Percentiles rank a stretch among this genome's conserved stretches.
These are phyloP conservation scores for Leptinotarsa peninsularis DNA, from an alignment of 2,888 invertebrate species.

Conservation along the genomic window DNA sequence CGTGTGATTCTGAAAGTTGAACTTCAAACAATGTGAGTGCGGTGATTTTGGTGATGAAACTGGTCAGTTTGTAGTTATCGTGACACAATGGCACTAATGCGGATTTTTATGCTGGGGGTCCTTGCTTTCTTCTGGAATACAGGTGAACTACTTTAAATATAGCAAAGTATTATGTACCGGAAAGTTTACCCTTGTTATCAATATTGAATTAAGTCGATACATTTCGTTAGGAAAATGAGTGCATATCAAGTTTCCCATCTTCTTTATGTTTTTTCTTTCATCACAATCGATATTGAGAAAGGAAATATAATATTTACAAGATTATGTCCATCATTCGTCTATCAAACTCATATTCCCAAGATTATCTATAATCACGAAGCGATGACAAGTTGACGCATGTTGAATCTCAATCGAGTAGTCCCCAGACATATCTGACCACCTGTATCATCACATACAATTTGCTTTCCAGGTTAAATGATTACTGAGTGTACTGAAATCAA, in stretches of 20 bases:
- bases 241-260: background rate
- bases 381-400: too few relatives aligned
- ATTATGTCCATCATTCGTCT: too few relatives aligned
- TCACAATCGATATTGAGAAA: too few relatives aligned
- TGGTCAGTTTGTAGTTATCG: slow-evolving; percentile 41
- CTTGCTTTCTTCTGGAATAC: slow-evolving; percentile 45
- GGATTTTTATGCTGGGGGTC: slow-evolving; percentile 50
- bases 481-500: too few relatives aligned
- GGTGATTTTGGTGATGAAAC: slow-evolving; percentile 46
- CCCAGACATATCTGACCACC: too few relatives aligned
- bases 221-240: background rate
- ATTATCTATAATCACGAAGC: too few relatives aligned
- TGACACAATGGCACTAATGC: slow-evolving; percentile 45
- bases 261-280: too few relatives aligned
- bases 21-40: slow-evolving; percentile 49
- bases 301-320: too few relatives aligned
- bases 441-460: too few relatives aligned
- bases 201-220: slow-evolving; percentile 4
- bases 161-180: background rate
- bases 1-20: slow-evolving; percentile 34
- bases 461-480: too few relatives aligned
- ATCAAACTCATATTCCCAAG: too few relatives aligned
- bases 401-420: too few relatives aligned
- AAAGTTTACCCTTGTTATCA: background rate
- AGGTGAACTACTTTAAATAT: slow-evolving; percentile 41